Evolutionary conservation across 2,113 vertebrate genomes (phyloP), one percentile per base, ranked within the genome.

Genomic region (Ceyx cyanopectus): DNA sequence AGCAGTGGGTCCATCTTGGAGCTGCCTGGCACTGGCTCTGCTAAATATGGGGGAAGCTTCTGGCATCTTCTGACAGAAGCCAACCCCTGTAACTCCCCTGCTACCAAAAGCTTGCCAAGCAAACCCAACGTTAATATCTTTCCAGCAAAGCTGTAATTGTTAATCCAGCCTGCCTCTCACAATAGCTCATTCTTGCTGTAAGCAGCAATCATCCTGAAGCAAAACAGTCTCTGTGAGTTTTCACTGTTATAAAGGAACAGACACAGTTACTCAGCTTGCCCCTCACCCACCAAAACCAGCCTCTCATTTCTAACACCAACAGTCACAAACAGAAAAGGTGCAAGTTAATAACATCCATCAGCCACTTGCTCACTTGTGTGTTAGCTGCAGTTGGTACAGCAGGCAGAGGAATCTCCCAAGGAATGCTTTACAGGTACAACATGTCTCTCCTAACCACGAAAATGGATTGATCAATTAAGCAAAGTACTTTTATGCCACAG

Each of bases 151-250:
- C 48, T 40, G 12, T 45, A 87, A 66, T 48, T 67, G 53, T 43
- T 90, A 74, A 81, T n/a, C 17, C 45, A 29, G 46, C 20, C 76
- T 83, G 45, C 79, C 76, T 50, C 30, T 72, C 53, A 46, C 30
- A 54, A 87, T 7, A 72, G 20, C 8, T 87, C 41, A 12, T 67
- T 81, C 65, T 82, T 68, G 37, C 46, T 29, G 2, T 45, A 14
- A 48, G 54, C 7, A 81, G 45, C 16, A 22, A 92, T 85, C 45
- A 82, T 37, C n/a, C 68, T 53, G 46, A 19, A 87, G 85, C 57
- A 90, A 91, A 92, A 89, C 32, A 85, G 53, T 4, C 50, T 82
- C 61, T 63, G 30, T 32, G 29, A 19, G 30, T 53, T 90, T 92
- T 78, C 37, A 57, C 34, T 51, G 56, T 26, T 66, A 43, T 11